Evolutionary conservation across 2,113 vertebrate species (phyloP).

Genomic region (Eolophus roseicapilla): DNA sequence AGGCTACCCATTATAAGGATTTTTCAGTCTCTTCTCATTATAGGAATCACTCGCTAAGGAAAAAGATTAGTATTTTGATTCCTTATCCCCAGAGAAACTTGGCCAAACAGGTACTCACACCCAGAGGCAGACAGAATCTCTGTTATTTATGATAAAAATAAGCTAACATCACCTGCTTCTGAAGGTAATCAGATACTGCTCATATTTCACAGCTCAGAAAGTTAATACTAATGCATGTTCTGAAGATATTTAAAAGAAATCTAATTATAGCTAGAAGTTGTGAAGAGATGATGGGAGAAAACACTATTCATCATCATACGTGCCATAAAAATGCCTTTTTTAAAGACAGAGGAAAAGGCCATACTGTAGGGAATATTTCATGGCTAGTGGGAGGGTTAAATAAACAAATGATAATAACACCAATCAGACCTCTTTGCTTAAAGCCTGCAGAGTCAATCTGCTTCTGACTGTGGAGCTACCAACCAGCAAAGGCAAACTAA

Average conservation of each 20-base stretch:
- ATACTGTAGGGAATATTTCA: slow-evolving; percentile 64
- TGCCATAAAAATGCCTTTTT: slow-evolving; percentile 11
- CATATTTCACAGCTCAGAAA: neutral
- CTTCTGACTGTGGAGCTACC: slow-evolving; percentile 81
- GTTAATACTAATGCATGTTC: neutral
- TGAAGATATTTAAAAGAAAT: neutral
- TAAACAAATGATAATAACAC: slow-evolving; percentile 91
- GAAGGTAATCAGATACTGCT: neutral
- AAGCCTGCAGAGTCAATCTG: slow-evolving; percentile 83
- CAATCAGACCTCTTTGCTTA: slow-evolving; percentile 81
- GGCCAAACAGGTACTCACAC: neutral
- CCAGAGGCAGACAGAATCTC: neutral
- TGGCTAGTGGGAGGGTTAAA: slow-evolving; percentile 76
- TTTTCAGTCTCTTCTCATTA: neutral
- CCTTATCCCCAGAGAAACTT: neutral
- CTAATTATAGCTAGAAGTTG: neutral
- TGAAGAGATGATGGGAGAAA: neutral
- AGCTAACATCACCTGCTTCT: neutral
- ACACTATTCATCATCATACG: neutral
- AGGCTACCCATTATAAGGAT: neutral
- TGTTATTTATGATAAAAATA: neutral
- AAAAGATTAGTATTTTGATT: neutral
- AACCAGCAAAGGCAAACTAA: slow-evolving; percentile 86
- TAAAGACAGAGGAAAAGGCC: slow-evolving; percentile 49
- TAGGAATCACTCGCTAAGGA: neutral